Conservation (phyloP, 1,140 invertebrate species). For the Drosophila lacteicornis region DNA sequence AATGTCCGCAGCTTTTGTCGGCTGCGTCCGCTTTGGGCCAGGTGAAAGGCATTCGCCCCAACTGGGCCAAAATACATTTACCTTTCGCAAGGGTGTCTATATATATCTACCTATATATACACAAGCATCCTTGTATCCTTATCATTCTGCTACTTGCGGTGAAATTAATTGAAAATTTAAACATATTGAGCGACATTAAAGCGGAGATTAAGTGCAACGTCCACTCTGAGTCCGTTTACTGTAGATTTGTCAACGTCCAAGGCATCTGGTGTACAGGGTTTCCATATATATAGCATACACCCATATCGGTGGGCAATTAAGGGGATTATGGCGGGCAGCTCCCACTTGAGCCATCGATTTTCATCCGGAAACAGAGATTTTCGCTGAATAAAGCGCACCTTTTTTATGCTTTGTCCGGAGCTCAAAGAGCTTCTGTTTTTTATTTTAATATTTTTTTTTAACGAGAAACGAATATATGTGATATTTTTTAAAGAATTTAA, state of each 20-base stretch:
- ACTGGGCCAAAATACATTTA: conserved; percentile 36
- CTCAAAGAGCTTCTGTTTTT: neutral
- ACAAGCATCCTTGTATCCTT: conserved; percentile 1
- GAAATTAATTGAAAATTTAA: conserved; percentile 45
- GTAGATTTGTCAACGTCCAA: conserved; percentile 37
- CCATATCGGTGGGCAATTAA: conserved; percentile 1
- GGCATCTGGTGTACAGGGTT: conserved; percentile 32
- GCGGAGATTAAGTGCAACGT: conserved; percentile 28
- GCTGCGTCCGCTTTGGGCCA: conserved; percentile 23
- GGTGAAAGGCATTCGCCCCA: conserved; percentile 33
- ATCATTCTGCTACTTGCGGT: conserved; percentile 16
- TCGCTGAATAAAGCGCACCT: neutral
- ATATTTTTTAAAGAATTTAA: too few species aligned
- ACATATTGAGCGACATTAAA: conserved; percentile 34
- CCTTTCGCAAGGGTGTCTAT: neutral
- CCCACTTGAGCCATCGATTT: conserved; percentile 5
- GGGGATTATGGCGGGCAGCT: neutral
- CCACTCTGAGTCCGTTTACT: neutral
- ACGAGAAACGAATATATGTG: too few species aligned
- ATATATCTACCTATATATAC: neutral
- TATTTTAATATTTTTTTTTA: too few species aligned
- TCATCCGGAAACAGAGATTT: neutral
- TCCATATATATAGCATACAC: neutral
- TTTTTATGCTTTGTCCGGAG: neutral
- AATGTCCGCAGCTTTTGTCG: conserved; percentile 63